These are phyloP conservation scores for Drosophila subsilvestris DNA, from an alignment of 2,888 invertebrate genomes.

Conservation along the genomic window DNA sequence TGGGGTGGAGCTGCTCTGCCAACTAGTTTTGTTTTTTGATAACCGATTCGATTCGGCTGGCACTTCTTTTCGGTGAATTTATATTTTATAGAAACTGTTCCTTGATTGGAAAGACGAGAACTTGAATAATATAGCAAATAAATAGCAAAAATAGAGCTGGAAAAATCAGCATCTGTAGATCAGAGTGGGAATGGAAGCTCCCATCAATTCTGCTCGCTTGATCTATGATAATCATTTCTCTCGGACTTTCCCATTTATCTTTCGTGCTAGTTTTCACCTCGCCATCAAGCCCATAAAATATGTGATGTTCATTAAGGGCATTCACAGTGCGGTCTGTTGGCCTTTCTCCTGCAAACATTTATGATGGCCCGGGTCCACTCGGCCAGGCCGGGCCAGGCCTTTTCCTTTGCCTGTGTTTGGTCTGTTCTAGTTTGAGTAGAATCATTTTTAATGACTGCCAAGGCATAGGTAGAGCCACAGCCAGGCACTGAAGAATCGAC, in stretches of 20 bases:
- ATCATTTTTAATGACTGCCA: constrained; percentile 74
- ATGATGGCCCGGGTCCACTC: constrained; percentile 31
- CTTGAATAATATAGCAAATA: no score
- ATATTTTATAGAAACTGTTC: neutral
- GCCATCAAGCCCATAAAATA: neutral
- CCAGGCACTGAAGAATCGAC: constrained; percentile 23
- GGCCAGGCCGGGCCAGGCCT: constrained; percentile 15
- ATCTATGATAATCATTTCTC: neutral
- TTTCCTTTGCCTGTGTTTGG: constrained; percentile 38
- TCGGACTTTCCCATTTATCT: neutral
- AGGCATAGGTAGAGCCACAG: constrained; percentile 25
- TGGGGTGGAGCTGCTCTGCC: neutral
- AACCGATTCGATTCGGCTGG: neutral
- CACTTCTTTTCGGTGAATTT: neutral
- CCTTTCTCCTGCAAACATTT: constrained; percentile 42
- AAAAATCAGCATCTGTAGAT: neutral
- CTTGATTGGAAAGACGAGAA: neutral
- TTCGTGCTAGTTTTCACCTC: neutral
- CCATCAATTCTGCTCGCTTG: neutral
- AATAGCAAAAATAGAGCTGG: neutral
- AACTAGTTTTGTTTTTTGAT: neutral
- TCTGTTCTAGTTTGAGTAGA: constrained; percentile 69
- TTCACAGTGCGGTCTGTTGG: constrained; percentile 23
- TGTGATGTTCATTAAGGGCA: constrained; percentile 35
- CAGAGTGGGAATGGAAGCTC: no score